phyloP scores from a whole-genome alignment of 2,113 vertebrate genomes.

The Tychaedon coryphoeus region DNA sequence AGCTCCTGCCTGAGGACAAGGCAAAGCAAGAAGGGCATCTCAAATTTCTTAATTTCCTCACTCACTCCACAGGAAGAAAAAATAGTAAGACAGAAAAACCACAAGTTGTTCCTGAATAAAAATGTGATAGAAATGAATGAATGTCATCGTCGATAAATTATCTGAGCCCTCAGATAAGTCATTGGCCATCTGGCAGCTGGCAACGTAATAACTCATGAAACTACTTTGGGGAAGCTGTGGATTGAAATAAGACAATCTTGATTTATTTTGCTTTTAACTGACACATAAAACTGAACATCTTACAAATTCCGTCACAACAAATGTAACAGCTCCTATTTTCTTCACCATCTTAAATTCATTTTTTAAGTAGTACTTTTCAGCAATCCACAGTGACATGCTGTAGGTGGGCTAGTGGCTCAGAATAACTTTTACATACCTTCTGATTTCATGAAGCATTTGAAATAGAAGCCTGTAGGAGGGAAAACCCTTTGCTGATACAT shows the following conservation, averaged over 20 bases:
- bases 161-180: constrained; percentile 17
- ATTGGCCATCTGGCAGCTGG: constrained; percentile 42
- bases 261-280: not conserved
- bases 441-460: constrained; percentile 52
- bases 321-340: not conserved
- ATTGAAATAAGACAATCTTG: not conserved
- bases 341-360: not conserved
- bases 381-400: constrained; percentile 44
- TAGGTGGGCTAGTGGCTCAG: constrained; percentile 51
- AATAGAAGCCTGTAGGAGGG: constrained; percentile 75
- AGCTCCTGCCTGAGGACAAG: not conserved
- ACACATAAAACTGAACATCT: not conserved
- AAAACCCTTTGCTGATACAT: constrained; percentile 64
- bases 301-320: constrained; percentile 46
- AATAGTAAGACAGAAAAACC: not conserved
- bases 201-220: not conserved
- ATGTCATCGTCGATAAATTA: not conserved
- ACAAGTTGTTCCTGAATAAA: not conserved
- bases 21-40: not conserved
- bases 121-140: not conserved
- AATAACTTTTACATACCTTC: constrained; percentile 55
- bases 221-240: not conserved
- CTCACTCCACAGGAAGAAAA: not conserved
- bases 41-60: not conserved
- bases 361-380: constrained; percentile 24